Percentiles rank a stretch among this genome's conserved stretches.
These are phyloP conservation scores for Eidolon dupreanum DNA, from an alignment of 2,797 vertebrate species.

Conservation along the genomic window DNA sequence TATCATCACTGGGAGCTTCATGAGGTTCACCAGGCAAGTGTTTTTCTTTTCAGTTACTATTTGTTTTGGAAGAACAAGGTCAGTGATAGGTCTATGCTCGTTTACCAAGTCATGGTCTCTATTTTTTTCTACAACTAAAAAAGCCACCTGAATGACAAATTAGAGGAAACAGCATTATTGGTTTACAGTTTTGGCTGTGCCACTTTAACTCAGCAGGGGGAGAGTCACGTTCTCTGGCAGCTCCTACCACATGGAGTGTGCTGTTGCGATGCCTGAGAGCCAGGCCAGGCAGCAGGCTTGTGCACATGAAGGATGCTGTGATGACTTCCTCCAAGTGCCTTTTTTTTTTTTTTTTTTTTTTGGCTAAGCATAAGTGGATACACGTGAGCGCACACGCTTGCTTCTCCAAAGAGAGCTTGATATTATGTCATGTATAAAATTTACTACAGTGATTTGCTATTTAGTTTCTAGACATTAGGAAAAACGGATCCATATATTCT, in stretches of 20 bases:
- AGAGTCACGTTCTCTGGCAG: background rate
- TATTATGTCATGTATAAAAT: background rate
- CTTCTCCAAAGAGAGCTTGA: background rate
- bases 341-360: background rate
- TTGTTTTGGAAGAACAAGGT: background rate
- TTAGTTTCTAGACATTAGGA: background rate
- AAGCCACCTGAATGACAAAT: background rate
- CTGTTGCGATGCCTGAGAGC: background rate
- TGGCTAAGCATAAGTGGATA: background rate
- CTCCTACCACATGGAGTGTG: background rate
- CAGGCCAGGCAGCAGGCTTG: background rate
- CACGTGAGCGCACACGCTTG: background rate
- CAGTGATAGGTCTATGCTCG: constrained; percentile 11
- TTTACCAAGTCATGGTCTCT: background rate
- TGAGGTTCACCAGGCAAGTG: background rate
- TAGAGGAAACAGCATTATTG: background rate
- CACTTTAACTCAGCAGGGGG: background rate
- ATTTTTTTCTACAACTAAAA: background rate
- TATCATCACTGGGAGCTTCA: background rate
- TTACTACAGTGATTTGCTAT: background rate
- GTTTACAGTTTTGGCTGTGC: background rate
- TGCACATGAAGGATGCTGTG: background rate
- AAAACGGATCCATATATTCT: background rate
- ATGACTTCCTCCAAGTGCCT: background rate
- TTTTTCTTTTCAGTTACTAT: constrained; percentile 21